Conservation (phyloP, 2,113 vertebrate species). For the chimpanzee (Pan troglodytes) region NHGRI_mPanTro3-v2.1_pri NC_072415.2:37879001-37879500, state of each 20-base stretch:
- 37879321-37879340: not conserved
- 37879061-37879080: not conserved
- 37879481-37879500: not conserved
- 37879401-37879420: constrained; percentile 28
- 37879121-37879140: not conserved
- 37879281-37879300: not conserved
- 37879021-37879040: not conserved
- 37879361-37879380: constrained; percentile 50
- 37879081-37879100: not conserved
- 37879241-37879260: not conserved
- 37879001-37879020: constrained; percentile 28
- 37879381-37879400: constrained; percentile 23
- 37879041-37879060: not conserved
- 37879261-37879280: not conserved
- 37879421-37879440: not conserved
- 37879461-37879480: not conserved
- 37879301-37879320: not conserved
- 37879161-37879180: not conserved
- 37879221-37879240: not conserved
- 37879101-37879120: not conserved
- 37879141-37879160: not conserved
- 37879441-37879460: not conserved
- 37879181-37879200: not conserved
- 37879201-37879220: not conserved
- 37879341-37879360: not conserved